Evolutionary conservation across 2,113 vertebrate species (phyloP).

Genomic region (Ariopsis seemanni): DNA sequence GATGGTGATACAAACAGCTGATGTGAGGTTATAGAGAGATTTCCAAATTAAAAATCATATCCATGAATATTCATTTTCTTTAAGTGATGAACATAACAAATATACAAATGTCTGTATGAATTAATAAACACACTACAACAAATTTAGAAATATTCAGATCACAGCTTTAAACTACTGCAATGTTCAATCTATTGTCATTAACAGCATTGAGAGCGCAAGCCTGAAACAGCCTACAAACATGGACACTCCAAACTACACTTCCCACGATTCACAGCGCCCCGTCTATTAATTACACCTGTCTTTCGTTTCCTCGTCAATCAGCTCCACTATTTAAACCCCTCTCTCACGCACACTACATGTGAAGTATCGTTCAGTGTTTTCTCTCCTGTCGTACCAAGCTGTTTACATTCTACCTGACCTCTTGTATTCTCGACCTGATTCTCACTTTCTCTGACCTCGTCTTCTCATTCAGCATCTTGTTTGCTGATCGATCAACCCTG

Average conservation of each 20-base stretch:
- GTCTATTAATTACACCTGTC: too few relatives aligned
- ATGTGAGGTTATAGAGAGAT: background rate
- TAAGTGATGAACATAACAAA: background rate
- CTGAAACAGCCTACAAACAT: background rate
- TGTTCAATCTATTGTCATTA: background rate
- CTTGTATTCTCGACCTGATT: too few relatives aligned
- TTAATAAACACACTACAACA: background rate
- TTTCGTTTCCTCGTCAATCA: too few relatives aligned
- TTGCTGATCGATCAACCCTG: too few relatives aligned
- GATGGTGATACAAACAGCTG: slow-evolving; percentile 1
- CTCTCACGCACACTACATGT: too few relatives aligned
- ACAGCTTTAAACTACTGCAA: background rate
- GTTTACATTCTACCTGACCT: too few relatives aligned
- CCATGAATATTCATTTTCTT: background rate
- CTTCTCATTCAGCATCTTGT: too few relatives aligned
- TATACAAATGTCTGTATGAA: slow-evolving; percentile 1
- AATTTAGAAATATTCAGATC: background rate
- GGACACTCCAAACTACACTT: background rate
- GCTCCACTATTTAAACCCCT: too few relatives aligned
- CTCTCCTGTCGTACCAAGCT: too few relatives aligned
- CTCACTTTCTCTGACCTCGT: too few relatives aligned
- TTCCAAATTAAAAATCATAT: slow-evolving; percentile 6
- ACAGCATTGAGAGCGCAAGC: background rate
- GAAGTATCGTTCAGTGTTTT: too few relatives aligned
- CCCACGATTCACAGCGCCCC: background rate